phyloP scores from a whole-genome alignment of 1,140 invertebrate species.

The Drosophila jambulina region DNA sequence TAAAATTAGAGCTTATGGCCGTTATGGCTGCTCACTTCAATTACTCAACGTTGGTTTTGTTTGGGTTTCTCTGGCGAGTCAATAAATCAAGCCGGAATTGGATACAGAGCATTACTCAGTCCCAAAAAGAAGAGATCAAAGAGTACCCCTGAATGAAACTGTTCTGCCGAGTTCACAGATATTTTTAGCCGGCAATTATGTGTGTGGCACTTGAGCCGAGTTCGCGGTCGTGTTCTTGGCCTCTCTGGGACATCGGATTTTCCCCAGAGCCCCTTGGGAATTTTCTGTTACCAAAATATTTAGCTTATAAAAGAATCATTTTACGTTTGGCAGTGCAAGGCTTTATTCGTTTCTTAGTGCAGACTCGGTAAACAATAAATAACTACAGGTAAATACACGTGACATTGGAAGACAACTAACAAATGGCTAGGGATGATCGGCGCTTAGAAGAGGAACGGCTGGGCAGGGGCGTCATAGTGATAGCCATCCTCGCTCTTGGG shows the following conservation, averaged over 20 bases:
- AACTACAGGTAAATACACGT: constrained; percentile 69
- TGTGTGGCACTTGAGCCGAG: constrained; percentile 55
- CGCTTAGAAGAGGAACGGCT: constrained; percentile 67
- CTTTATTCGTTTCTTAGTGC: constrained; percentile 52
- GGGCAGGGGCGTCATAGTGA: constrained; percentile 67
- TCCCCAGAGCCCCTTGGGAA: constrained; percentile 21
- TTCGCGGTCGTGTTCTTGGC: constrained; percentile 29
- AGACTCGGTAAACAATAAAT: constrained; percentile 67
- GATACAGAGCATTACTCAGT: constrained; percentile 44
- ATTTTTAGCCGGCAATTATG: constrained; percentile 67
- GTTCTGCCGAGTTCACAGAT: constrained; percentile 26
- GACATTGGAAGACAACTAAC: constrained; percentile 55
- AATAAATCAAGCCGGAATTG: constrained; percentile 77
- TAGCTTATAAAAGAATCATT: neutral
- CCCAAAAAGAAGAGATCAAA: constrained; percentile 3
- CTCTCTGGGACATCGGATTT: constrained; percentile 51
- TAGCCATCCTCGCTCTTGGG: constrained; percentile 70
- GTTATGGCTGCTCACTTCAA: constrained; percentile 58
- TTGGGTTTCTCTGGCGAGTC: constrained; percentile 43
- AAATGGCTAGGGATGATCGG: constrained; percentile 37
- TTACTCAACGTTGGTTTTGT: constrained; percentile 64
- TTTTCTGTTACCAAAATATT: neutral
- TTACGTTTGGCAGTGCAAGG: constrained; percentile 29
- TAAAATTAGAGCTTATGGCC: constrained; percentile 51
- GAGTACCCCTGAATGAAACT: constrained; percentile 60